These are phyloP conservation scores for Haplotaxodon microlepis DNA, from an alignment of 2,113 vertebrate species.

Conservation along the genomic window DNA sequence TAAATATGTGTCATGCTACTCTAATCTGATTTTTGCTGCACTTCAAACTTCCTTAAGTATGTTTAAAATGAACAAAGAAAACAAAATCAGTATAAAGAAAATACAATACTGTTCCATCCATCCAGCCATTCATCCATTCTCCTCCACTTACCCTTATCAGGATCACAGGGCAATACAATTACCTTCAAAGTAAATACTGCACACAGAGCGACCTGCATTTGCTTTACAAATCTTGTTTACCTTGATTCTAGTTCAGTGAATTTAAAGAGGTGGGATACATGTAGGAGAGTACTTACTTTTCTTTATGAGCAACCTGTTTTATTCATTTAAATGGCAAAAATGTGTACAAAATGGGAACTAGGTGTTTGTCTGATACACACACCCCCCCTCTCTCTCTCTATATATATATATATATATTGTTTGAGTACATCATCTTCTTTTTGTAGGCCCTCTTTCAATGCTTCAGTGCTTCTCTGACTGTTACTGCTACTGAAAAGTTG, in stretches of 20 bases:
- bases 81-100: not conserved
- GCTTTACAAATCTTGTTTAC: not conserved
- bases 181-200: not conserved
- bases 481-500: not conserved
- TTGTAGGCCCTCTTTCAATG: not conserved
- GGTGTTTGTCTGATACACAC: not conserved
- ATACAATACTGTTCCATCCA: not conserved
- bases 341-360: not conserved
- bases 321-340: not conserved
- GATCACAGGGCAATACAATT: not conserved
- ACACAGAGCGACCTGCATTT: not conserved
- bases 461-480: not conserved
- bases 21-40: not conserved
- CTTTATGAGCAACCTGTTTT: not conserved
- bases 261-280: not conserved
- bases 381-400: too few relatives aligned
- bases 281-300: not conserved
- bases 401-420: not conserved
- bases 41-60: not conserved
- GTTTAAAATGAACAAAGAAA: not conserved
- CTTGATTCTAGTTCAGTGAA: not conserved
- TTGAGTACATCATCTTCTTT: not conserved
- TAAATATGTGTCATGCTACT: not conserved
- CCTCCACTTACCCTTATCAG: not conserved
- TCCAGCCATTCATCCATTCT: not conserved